Evolutionary conservation across 2,113 vertebrate genomes (phyloP), one percentile per base, ranked within the genome.

Genomic region (Poeciliopsis retropinna): DNA sequence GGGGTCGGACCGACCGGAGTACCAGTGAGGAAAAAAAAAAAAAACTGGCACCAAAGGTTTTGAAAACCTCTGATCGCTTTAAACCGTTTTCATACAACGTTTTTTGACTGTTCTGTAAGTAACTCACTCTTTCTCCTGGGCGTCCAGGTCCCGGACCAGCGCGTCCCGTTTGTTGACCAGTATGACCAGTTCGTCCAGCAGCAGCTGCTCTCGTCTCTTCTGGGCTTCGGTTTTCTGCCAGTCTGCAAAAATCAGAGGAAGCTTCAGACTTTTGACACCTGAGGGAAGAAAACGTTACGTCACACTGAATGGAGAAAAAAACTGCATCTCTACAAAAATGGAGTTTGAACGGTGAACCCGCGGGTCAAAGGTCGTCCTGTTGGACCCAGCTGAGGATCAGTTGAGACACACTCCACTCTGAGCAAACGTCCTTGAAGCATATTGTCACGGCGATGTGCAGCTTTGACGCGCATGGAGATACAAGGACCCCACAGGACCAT

Each of bases 191-290:
- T 99, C 97, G 70, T 98, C 98, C 92, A 98, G 95, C 87, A 98
- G 93, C 85, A 98, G 96, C 93, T 99, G 97, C 88, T 98, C 97
- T 4, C 98, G 94, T 51, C 96, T 93, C 92, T 98, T 99, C 94
- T 99, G 97, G 84, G 97, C 97, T 91, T 98, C 97, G 0, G 97
- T 99, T 92, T 99, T 99, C 94, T 98, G 97, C 97, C 98, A 99
- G 91, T 98, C 97, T 99, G 94, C 66, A 88, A 82, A n/a, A 4
- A 86, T 1, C 64, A 67, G 60, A 75, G 66, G 13, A 27, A 62
- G 19, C 22, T 9, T 82, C 57, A 79, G 60, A 75, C 0, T 28
- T 12, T n/a, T 25, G 28, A 37, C n/a, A 19, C 14, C 12, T 39
- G 22, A 60, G 31, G 51, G 31, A 60, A 41, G 41, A 66, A 32